Percentiles rank a stretch among this genome's conserved stretches.
Conservation (phyloP, 2,797 vertebrate species). For the Botia kubotai region DNA sequence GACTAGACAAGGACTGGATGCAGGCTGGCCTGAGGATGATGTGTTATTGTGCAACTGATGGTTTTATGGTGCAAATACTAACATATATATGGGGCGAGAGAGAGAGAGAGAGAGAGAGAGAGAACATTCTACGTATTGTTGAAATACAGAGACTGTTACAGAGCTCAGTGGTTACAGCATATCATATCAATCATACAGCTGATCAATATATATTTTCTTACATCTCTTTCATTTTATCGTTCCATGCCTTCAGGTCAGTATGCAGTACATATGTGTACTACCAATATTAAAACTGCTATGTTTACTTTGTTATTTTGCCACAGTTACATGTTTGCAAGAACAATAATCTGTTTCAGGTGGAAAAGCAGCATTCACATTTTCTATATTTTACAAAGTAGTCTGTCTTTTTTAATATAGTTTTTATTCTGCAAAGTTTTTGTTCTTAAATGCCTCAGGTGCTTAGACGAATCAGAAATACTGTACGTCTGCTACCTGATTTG, state of each 20-base stretch:
- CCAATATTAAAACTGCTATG: not conserved
- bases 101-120: not conserved
- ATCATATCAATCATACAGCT: constrained; percentile 9
- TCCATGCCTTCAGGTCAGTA: constrained; percentile 11
- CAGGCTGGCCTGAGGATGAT: constrained; percentile 23
- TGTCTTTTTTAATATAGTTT: constrained; percentile 8
- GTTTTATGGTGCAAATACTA: constrained; percentile 32
- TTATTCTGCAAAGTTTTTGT: constrained; percentile 28
- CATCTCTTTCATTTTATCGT: not conserved
- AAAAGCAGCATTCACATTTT: constrained; percentile 30
- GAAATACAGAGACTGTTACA: not conserved
- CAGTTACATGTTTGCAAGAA: not conserved
- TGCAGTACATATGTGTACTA: not conserved
- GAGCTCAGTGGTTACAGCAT: constrained; percentile 34
- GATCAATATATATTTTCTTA: not conserved
- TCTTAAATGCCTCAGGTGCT: constrained; percentile 49
- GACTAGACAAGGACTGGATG: constrained; percentile 39
- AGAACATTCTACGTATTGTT: constrained; percentile 19
- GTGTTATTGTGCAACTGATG: constrained; percentile 26
- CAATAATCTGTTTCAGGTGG: constrained; percentile 26
- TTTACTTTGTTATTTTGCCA: not conserved
- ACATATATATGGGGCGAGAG: too few relatives aligned
- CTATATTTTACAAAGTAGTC: constrained; percentile 16
- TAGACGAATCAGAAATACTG: not conserved
- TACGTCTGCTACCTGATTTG: constrained; percentile 32